phyloP scores from a whole-genome alignment of 2,797 vertebrate species.

The Oophaga sylvatica region DNA sequence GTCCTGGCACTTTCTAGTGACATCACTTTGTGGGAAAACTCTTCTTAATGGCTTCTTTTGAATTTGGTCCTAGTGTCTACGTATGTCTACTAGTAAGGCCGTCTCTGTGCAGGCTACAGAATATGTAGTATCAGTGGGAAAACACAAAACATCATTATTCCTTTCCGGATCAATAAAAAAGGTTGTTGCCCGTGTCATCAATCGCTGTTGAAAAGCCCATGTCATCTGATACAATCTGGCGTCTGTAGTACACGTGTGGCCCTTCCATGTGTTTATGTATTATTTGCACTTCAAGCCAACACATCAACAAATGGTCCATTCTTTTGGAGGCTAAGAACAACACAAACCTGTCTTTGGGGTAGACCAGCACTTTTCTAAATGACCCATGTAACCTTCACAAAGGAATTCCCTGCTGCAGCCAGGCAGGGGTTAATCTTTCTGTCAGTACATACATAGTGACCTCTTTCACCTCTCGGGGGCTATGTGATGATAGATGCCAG shows the following conservation, averaged over 20 bases:
- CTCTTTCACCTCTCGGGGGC: conserved; percentile 40
- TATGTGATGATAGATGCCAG: conserved; percentile 56
- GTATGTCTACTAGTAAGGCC: background rate
- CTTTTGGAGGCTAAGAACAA: conserved; percentile 30
- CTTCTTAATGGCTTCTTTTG: too few species aligned
- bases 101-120: background rate
- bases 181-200: background rate
- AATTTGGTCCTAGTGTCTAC: too few species aligned
- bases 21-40: too few species aligned
- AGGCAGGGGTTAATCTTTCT: conserved; percentile 29
- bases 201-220: background rate
- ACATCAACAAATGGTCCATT: conserved; percentile 33
- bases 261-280: conserved; percentile 18
- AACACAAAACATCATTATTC: background rate
- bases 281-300: conserved; percentile 52
- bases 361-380: conserved; percentile 12
- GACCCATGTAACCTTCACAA: conserved; percentile 32
- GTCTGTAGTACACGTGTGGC: conserved; percentile 38
- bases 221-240: background rate
- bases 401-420: conserved; percentile 12
- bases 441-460: conserved; percentile 32
- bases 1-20: too few species aligned
- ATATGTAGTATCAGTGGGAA: background rate
- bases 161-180: background rate
- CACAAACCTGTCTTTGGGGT: conserved; percentile 10